Evolutionary conservation across 2,888 invertebrate genomes (phyloP), one percentile per base, ranked within the genome.

Genomic region (Griposia aprilina): DNA sequence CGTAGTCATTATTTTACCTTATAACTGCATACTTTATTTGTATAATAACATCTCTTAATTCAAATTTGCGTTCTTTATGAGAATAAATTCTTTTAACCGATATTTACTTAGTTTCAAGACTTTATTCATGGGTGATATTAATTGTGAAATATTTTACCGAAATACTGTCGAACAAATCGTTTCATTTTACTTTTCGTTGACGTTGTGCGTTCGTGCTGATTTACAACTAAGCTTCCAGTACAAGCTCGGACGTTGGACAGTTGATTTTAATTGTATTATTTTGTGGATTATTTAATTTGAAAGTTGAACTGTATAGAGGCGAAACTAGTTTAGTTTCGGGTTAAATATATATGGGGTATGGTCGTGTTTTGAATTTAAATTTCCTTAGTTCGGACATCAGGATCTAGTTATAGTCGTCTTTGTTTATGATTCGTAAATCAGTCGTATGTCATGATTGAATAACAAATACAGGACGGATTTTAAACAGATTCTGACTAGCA

Each of bases 191-290:
- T 2, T 30, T 10, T 52, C 23, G 15, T 23, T 23, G 10, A 15
- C 23, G 23, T 5, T 50, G 15, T 17, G 3, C n/a, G n/a, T 55
- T 50, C 30, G 30, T 67, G 20, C 65, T 63, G 74, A 68, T 77
- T 71, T 78, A 48, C 62, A 50, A 23, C 78, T 2, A 68, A 69
- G 45, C 63, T 55, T 52, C 55, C 45, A 41, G 41, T 41, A 41
- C 41, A 30, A 60, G 55, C 45, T 55, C 26, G 41, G 41, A 72
- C 66, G 45, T 2, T 36, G 71, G 41, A 63, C 74, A 71, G 67
- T 71, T 81, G 74, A 76, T 74, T 83, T 83, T 68, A 76, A 83
- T 74, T 81, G 76, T 81, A 81, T 83, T 83, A 83, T 81, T 71
- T 76, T 36, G 63, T 76, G 74, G 67, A 74, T 70, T 74, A 59